Evolutionary conservation across 2,888 invertebrate species (phyloP).

Genomic region (Drosophila atripex): DNA sequence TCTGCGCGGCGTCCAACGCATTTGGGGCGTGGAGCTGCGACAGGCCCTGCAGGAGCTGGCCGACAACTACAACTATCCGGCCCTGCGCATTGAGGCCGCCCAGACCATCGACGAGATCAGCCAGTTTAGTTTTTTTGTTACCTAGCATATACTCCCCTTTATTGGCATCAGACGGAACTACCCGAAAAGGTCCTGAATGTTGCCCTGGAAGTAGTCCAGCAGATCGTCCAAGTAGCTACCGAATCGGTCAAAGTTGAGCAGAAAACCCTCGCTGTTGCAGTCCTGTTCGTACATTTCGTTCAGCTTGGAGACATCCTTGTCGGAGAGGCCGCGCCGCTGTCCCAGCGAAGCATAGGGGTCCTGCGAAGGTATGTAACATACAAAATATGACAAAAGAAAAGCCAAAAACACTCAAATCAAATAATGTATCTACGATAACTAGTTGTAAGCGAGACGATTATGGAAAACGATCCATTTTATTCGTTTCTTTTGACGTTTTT

Average conservation of each 20-base stretch:
- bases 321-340: constrained; percentile 85
- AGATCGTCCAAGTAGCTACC: constrained; percentile 72
- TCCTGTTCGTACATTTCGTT: constrained; percentile 85
- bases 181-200: constrained; percentile 62
- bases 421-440: neutral
- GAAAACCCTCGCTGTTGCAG: constrained; percentile 68
- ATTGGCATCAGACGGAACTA: constrained; percentile 37
- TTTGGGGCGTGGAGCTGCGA: constrained; percentile 80
- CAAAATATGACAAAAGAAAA: neutral
- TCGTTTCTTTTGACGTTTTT: neutral
- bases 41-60: constrained; percentile 78
- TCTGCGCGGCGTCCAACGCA: constrained; percentile 86
- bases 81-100: constrained; percentile 80
- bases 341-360: constrained; percentile 84
- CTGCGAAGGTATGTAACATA: constrained; percentile 64
- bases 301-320: constrained; percentile 85
- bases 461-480: no score
- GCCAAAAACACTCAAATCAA: neutral
- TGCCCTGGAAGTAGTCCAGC: constrained; percentile 72
- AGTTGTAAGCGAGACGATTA: neutral
- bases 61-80: constrained; percentile 70
- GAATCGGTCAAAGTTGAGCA: constrained; percentile 68
- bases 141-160: constrained; percentile 39
- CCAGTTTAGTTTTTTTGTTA: constrained; percentile 80
- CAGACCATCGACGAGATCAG: constrained; percentile 82